A percentile compares a stretch with the other conserved stretches of the same genome.
Evolutionary conservation across 2,797 vertebrate species (phyloP).

Genomic region (Sphenodon punctatus): DNA sequence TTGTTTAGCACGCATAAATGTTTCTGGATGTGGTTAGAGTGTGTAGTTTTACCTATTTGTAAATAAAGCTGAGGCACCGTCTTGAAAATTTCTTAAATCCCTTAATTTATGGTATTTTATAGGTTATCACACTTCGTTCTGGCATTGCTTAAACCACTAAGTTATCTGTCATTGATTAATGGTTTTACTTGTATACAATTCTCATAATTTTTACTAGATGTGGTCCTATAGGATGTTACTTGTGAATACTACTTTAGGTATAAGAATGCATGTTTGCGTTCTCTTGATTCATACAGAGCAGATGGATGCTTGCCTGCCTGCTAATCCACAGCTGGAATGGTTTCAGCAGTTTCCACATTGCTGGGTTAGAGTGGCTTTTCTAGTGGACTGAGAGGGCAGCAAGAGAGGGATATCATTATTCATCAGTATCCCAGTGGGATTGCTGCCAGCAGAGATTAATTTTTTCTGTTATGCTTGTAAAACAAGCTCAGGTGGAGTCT

Average conservation of each 20-base stretch:
- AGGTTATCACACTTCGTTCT: slow-evolving; percentile 29
- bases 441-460: slow-evolving; percentile 87
- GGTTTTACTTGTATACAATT: no score
- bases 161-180: no score
- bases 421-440: slow-evolving; percentile 86
- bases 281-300: slow-evolving; percentile 78
- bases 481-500: slow-evolving; percentile 89
- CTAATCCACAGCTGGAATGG: slow-evolving; percentile 89
- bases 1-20: neutral
- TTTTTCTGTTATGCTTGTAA: slow-evolving; percentile 89
- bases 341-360: slow-evolving; percentile 83
- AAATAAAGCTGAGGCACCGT: neutral
- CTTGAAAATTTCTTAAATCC: neutral
- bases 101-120: neutral
- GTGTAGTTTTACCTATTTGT: neutral
- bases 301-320: slow-evolving; percentile 87
- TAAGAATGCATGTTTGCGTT: slow-evolving; percentile 79
- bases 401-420: slow-evolving; percentile 88
- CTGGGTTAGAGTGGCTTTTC: slow-evolving; percentile 86
- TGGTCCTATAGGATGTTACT: slow-evolving; percentile 61
- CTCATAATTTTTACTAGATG: slow-evolving; percentile 39
- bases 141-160: slow-evolving; percentile 17
- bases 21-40: neutral
- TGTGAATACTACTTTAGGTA: slow-evolving; percentile 69
- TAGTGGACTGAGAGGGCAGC: slow-evolving; percentile 87